phyloP scores from a whole-genome alignment of 2,797 vertebrate species.

The Ptychadena robeensis region DNA sequence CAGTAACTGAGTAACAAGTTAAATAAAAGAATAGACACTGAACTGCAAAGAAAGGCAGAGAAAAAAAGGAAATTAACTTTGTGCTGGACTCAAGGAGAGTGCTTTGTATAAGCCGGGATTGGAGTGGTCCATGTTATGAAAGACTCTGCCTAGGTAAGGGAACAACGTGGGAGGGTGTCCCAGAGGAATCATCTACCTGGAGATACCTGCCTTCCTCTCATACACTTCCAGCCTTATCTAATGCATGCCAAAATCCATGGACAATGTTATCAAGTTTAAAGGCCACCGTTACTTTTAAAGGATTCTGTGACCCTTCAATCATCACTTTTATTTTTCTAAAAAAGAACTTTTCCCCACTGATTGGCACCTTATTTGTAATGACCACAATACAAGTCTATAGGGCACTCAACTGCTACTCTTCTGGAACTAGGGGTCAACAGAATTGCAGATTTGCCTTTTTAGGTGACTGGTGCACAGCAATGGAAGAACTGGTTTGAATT shows the following conservation, averaged over 20 bases:
- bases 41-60: slow-evolving; percentile 12
- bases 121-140: slow-evolving; percentile 37
- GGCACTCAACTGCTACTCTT: no score
- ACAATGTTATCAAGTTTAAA: background rate
- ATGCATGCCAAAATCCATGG: no score
- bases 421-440: no score
- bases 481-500: no score
- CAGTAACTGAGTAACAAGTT: background rate
- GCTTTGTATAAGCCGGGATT: background rate
- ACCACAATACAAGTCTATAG: no score
- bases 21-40: slow-evolving; percentile 10
- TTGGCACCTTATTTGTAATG: no score
- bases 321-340: no score
- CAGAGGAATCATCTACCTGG: slow-evolving; percentile 5
- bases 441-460: no score
- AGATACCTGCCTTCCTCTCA: slow-evolving; percentile 11
- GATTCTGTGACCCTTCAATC: no score
- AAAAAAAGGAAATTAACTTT: slow-evolving; percentile 27
- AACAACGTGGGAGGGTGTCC: slow-evolving; percentile 31
- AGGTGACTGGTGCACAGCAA: no score
- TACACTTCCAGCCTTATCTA: slow-evolving; percentile 2
- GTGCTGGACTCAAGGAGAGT: slow-evolving; percentile 36
- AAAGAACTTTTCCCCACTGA: no score
- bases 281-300: no score
- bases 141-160: slow-evolving; percentile 17